A percentile compares a stretch with the other conserved stretches of the same genome.
Conservation (phyloP, 1,140 invertebrate species). For the Cotesia vestalis region DNA sequence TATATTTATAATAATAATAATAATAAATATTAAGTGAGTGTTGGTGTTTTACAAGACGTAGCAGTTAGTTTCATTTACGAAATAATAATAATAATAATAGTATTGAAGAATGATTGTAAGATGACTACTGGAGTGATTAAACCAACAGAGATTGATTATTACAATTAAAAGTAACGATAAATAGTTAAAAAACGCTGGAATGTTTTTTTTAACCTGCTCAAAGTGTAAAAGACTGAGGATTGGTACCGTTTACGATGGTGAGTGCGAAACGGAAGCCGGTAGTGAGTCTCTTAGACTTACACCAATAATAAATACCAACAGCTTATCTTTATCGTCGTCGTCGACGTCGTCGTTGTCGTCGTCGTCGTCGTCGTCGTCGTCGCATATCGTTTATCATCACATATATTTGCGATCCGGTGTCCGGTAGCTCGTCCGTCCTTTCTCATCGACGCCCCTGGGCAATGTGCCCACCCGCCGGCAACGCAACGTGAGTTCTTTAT, state of each 20-base stretch:
- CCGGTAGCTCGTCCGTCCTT: slow-evolving; percentile 63
- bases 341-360: background rate
- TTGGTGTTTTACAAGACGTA: background rate
- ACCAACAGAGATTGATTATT: no score
- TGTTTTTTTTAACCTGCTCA: slow-evolving; percentile 32
- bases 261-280: no score
- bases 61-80: background rate
- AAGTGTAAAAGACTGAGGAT: slow-evolving; percentile 51
- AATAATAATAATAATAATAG: no score
- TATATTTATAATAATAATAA: no score
- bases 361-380: slow-evolving; percentile 50
- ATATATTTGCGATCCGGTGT: slow-evolving; percentile 51
- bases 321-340: no score
- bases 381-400: slow-evolving; percentile 53
- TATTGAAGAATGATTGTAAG: no score
- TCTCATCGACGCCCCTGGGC: slow-evolving; percentile 64
- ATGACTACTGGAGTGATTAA: no score
- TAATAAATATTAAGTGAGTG: no score
- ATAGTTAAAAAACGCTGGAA: slow-evolving; percentile 9
- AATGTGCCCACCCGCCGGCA: slow-evolving; percentile 66
- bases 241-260: slow-evolving; percentile 20
- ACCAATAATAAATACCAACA: no score
- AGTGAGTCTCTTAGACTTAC: no score
- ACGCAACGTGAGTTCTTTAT: slow-evolving; percentile 59
- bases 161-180: background rate